Evolutionary conservation across 2,797 vertebrate genomes (phyloP), one percentile per base, ranked within the genome.

Genomic region (Amblyopsis hoosieri): DNA sequence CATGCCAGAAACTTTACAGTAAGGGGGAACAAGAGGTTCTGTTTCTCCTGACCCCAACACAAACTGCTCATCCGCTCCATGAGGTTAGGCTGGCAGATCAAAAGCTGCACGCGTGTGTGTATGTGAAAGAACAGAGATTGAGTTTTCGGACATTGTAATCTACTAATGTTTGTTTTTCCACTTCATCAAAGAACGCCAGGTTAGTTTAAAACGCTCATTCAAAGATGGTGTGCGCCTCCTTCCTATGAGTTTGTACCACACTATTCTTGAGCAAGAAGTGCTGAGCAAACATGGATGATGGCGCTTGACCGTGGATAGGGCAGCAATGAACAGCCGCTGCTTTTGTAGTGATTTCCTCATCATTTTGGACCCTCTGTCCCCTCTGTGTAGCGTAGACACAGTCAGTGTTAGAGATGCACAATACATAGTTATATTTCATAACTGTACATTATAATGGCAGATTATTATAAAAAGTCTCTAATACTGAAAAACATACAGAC

Each of bases 21-120:
- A 37, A 80, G 61, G 45, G 49, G 74, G 86, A 82, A 87, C 82
- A 85, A 78, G 60, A 78, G 83, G 57, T 78, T 86, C 76, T 85
- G 79, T 85, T 86, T 87, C 72, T 80, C 61, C 64, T 71, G 66
- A 80, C 67, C 73, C 55, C 53, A 75, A 64, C 1, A 23, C 65
- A 42, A 55, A 49, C 69, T 60, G 63, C 52, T 83, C 52, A 52
- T 79, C 67, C 66, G 69, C 14, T 2, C 45, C 1, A 45, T 4
- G 60, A 76, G 50, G 69, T 65, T 37, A 60, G 54, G 46, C 42
- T 33, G 53, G 9, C 62, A 7, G 33, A 71, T 69, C 62, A 65
- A 48, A 66, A 37, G n/a, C 15, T 51, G 50, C 45, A 10, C 46
- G 50, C 60, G 53, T 46, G 54, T 62, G 53, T 69, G 50, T 29